Evolutionary conservation across 2,113 vertebrate genomes (phyloP).

Genomic region (Pseudolaguvia tuberculata): DNA sequence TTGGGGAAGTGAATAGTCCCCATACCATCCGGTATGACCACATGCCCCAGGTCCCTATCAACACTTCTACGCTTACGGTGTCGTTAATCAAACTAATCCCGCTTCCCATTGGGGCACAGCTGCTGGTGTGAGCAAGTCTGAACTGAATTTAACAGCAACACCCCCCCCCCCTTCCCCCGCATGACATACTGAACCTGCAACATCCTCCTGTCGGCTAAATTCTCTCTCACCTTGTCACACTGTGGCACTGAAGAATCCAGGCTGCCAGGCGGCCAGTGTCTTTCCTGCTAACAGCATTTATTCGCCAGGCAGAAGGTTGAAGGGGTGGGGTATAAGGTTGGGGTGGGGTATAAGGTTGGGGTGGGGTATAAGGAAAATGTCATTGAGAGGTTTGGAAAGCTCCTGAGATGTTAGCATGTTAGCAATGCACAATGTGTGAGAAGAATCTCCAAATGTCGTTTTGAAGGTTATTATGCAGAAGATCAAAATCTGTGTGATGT

Average conservation of each 20-base stretch:
- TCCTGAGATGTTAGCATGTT: conserved; percentile 47
- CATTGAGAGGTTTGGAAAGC: conserved; percentile 33
- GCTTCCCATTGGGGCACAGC: conserved; percentile 56
- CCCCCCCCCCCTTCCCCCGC: no score
- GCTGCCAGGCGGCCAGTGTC: conserved; percentile 48
- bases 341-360: conserved; percentile 43
- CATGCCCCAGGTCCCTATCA: no score
- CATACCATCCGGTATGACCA: no score
- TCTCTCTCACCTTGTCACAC: conserved; percentile 60
- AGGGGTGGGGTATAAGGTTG: conserved; percentile 43
- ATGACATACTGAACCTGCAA: conserved; percentile 15
- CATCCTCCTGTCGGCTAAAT: conserved; percentile 58
- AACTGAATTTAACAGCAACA: conserved; percentile 48
- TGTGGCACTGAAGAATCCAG: conserved; percentile 53
- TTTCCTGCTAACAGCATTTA: conserved; percentile 52
- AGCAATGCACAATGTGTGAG: conserved; percentile 33
- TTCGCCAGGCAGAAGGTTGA: conserved; percentile 51
- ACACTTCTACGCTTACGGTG: conserved; percentile 45
- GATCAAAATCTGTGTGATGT: no score
- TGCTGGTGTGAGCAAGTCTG: conserved; percentile 59
- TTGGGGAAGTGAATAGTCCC: no score
- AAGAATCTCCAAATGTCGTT: no score
- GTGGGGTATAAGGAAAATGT: conserved; percentile 19
- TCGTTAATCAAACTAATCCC: conserved; percentile 65
- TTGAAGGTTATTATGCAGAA: no score